Evolutionary conservation across 1,140 invertebrate genomes (phyloP).

Genomic region (Platyura marginata): DNA sequence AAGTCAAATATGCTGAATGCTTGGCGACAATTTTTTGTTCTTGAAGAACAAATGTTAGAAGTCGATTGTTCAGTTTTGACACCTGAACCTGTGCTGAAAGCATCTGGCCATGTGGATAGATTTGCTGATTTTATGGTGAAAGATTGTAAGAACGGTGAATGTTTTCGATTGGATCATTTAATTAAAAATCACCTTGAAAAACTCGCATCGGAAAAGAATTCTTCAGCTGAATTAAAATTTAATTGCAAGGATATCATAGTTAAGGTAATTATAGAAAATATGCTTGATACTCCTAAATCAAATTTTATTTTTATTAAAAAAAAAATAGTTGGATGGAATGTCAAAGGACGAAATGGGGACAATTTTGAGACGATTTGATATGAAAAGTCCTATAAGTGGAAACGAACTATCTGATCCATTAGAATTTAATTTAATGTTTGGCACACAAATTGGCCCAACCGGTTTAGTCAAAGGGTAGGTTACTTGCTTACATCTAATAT

Average conservation of each 20-base stretch:
- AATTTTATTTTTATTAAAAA: too few species aligned
- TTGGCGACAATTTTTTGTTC: slow-evolving; percentile 93
- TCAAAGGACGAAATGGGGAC: slow-evolving; percentile 74
- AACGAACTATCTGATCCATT: slow-evolving; percentile 90
- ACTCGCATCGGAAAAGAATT: slow-evolving; percentile 68
- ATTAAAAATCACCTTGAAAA: slow-evolving; percentile 94
- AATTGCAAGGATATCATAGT: slow-evolving; percentile 67
- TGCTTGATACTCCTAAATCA: slow-evolving; percentile 11
- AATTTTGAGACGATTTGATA: slow-evolving; percentile 69
- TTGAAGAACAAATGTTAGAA: slow-evolving; percentile 97
- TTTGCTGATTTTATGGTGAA: slow-evolving; percentile 99
- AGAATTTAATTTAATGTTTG: slow-evolving; percentile 99
- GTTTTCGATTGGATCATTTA: slow-evolving; percentile 94
- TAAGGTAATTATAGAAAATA: slow-evolving; percentile 39
- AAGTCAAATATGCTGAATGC: slow-evolving; percentile 86
- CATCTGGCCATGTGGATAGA: slow-evolving; percentile 96
- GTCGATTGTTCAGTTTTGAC: slow-evolving; percentile 96
- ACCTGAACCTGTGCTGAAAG: slow-evolving; percentile 89
- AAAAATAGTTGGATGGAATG: slow-evolving; percentile 75
- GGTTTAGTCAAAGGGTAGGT: slow-evolving; percentile 72
- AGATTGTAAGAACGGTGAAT: slow-evolving; percentile 88
- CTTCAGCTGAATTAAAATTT: slow-evolving; percentile 42
- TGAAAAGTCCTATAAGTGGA: slow-evolving; percentile 86
- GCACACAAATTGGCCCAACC: slow-evolving; percentile 90
- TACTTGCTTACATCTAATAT: not conserved